Evolutionary conservation across 2,888 invertebrate genomes (phyloP), one percentile per base, ranked within the genome.

Genomic region (Strigamia crassipes): DNA sequence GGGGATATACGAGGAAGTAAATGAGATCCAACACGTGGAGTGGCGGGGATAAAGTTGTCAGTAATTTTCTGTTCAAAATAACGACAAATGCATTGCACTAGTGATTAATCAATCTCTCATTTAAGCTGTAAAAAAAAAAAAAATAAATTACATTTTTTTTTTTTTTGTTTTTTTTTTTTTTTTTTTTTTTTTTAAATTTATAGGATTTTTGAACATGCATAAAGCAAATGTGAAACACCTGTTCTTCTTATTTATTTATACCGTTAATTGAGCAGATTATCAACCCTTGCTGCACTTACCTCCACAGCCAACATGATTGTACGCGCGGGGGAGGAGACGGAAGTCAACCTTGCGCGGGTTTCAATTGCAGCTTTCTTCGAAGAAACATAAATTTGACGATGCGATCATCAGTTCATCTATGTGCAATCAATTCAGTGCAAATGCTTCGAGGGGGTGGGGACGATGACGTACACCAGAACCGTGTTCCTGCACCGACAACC

Each of bases 251-350:
- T 21, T n/a, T 18, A 56, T 9, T 10, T 73, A 73, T 12, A 15
- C 15, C 5, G 27, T 73, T 73, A 73, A 61, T 73, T 73, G 15
- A 73, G 31, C 31, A 73, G 31, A 73, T 31, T 73, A 51, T 56
- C 31, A 73, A 73, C 73, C 73, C 31, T 73, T 73, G 27, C 31
- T 27, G 27, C 73, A 73, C 73, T 73, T 73, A 73, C 73, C 73
- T 73, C 73, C 13, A 73, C 73, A 73, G 73, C 73, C 73, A 73
- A 73, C 73, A 73, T 73, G 73, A 73, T 73, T 73, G 73, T 73
- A 73, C 73, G 73, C 73, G 73, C 73, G 73, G 73, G 73, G 73
- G 73, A 73, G 73, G 73, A 73, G 73, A 73, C 73, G 73, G 73
- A 73, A 73, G 73, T 73, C 31, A 73, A 73, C 73, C 73, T 27